Evolutionary conservation across 2,797 vertebrate genomes (phyloP).

Genomic region (Lindbergichthys nudifrons): DNA sequence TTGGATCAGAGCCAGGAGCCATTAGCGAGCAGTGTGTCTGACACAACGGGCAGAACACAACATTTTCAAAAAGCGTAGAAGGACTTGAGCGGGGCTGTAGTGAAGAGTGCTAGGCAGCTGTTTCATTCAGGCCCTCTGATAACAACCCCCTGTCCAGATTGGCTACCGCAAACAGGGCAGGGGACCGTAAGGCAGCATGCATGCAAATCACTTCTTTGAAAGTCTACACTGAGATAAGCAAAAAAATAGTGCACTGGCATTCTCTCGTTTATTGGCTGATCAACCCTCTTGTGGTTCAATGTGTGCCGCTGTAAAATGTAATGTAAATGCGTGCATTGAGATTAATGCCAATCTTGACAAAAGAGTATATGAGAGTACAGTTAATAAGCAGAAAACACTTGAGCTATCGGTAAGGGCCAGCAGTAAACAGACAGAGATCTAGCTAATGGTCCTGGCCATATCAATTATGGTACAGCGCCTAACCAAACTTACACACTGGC

Average conservation of each 20-base stretch:
- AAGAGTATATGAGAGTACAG: constrained; percentile 71
- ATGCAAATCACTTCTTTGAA: constrained; percentile 74
- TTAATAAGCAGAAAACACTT: constrained; percentile 76
- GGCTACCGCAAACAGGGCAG: constrained; percentile 56
- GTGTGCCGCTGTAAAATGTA: constrained; percentile 51
- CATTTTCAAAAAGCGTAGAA: constrained; percentile 74
- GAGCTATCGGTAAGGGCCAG: constrained; percentile 67
- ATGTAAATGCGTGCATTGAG: constrained; percentile 60
- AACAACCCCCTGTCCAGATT: constrained; percentile 76
- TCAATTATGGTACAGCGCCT: constrained; percentile 65
- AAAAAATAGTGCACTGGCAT: constrained; percentile 47
- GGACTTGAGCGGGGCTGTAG: constrained; percentile 62
- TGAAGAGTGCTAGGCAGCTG: constrained; percentile 73
- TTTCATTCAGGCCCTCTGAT: constrained; percentile 81
- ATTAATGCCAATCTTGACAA: constrained; percentile 67
- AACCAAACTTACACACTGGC: constrained; percentile 47
- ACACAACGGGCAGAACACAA: constrained; percentile 74
- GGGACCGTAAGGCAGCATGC: constrained; percentile 51
- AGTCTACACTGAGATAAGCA: constrained; percentile 66
- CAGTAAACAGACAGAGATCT: constrained; percentile 70
- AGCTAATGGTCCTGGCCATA: constrained; percentile 69
- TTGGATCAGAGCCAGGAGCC: constrained; percentile 77
- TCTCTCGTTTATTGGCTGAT: constrained; percentile 60
- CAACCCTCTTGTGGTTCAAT: constrained; percentile 54
- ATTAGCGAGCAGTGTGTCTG: constrained; percentile 73